Base-by-base conservation (phyloP, 2,888 invertebrate species). In the Morpho helenor region DNA sequence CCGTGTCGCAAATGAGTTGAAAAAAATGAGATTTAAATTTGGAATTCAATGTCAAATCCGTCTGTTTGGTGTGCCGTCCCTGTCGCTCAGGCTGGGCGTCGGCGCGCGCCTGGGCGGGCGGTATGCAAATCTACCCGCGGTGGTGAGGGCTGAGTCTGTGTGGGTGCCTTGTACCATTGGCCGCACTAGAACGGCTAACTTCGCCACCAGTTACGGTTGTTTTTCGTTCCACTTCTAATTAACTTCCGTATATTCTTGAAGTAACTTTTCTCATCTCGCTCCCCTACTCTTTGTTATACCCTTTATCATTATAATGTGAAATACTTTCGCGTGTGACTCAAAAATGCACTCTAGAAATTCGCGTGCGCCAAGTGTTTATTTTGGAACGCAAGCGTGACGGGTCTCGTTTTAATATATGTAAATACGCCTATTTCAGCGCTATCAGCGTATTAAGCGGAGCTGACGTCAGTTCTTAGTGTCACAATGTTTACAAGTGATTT, bases 201-300 rank as follows among this genome's bases (percentile, higher is more conserved):
- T 90, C 91, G 91, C 88, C 90, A 88, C 83, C 89, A 89, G 91
- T 87, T 86, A 91, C 91, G 91, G 91, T 91, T 91, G 91, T 91
- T 91, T 89, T 90, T 88, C 88, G 89, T 84, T 88, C 87, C 84
- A 83, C 82, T 87, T 82, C 84, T 91, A 90, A 90, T 91, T 91
- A 89, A 88, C 88, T 89, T 89, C 86, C 88, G 88, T 88, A 83
- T 85, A 87, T 88, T 87, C 87, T 88, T 82, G 80, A 87, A 85
- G 84, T 85, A 88, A 90, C 89, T 89, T 90, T 89, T 88, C 85
- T 87, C 90, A 88, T 90, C 87, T 85, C 82, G 81, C 77, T 69
- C 74, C 70, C 74, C 75, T 74, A 77, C 80, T 82, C 82, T 82
- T 84, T 76, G 74, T 75, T 75, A 71, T 68, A 72, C 68, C 77